These are phyloP conservation scores for Melikaiella ostensackeni DNA, from an alignment of 2,888 invertebrate genomes.

Conservation along the genomic window DNA sequence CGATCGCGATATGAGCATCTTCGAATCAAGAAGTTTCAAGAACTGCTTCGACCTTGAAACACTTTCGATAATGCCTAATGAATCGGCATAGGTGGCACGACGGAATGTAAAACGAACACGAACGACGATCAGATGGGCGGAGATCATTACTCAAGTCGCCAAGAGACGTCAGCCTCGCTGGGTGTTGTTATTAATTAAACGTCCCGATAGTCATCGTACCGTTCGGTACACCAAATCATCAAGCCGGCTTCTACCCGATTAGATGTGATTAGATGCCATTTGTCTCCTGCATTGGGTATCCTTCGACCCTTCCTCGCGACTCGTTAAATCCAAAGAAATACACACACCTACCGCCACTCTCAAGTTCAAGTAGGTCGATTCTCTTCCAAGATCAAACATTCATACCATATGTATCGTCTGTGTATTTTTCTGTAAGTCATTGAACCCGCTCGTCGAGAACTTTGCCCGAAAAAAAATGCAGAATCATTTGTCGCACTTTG, in stretches of 20 bases:
- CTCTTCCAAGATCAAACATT: neutral
- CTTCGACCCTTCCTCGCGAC: slow-evolving; percentile 53
- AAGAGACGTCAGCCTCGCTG: slow-evolving; percentile 66
- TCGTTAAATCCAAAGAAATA: slow-evolving; percentile 16
- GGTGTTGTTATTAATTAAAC: slow-evolving; percentile 71
- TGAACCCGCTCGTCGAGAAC: neutral
- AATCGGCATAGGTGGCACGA: slow-evolving; percentile 58
- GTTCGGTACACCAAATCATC: slow-evolving; percentile 54
- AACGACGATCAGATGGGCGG: slow-evolving; percentile 66
- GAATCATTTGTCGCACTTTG: slow-evolving; percentile 1
- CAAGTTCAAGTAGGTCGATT: neutral
- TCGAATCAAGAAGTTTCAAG: slow-evolving; percentile 15
- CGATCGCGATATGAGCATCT: slow-evolving; percentile 23
- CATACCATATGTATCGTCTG: neutral
- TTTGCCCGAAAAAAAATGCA: no score
- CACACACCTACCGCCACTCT: neutral
- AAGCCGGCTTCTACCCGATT: slow-evolving; percentile 61
- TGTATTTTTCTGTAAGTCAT: neutral
- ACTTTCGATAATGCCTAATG: slow-evolving; percentile 58
- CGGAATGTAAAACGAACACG: slow-evolving; percentile 60
- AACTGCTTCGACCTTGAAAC: slow-evolving; percentile 53
- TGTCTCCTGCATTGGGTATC: slow-evolving; percentile 64
- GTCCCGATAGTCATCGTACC: slow-evolving; percentile 68
- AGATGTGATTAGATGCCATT: slow-evolving; percentile 68
- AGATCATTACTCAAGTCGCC: slow-evolving; percentile 69